These are phyloP conservation scores for Arion vulgaris DNA, from an alignment of 1,140 invertebrate species.

Conservation along the genomic window DNA sequence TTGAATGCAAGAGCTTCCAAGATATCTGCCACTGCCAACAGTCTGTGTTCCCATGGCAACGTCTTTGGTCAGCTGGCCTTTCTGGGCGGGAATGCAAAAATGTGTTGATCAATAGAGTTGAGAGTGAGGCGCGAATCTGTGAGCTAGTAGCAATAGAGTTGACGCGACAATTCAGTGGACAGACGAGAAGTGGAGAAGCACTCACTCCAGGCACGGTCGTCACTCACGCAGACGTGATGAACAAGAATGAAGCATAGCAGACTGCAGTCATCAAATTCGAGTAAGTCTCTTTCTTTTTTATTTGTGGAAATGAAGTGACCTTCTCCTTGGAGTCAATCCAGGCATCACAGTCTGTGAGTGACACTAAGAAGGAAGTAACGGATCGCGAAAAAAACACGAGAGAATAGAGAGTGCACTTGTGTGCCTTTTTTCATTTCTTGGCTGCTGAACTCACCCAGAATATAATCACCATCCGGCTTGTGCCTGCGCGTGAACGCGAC, in stretches of 20 bases:
- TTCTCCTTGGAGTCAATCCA: background rate
- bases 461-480: background rate
- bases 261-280: background rate
- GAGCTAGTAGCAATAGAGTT: background rate
- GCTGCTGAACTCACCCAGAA: background rate
- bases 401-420: no score
- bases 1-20: constrained; percentile 15
- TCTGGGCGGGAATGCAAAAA: constrained; percentile 39
- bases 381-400: no score
- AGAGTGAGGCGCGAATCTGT: constrained; percentile 7
- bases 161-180: background rate
- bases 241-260: background rate
- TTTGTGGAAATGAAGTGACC: background rate
- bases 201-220: background rate
- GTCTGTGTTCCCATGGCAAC: constrained; percentile 34
- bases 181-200: background rate
- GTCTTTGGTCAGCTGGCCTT: constrained; percentile 38
- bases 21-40: constrained; percentile 26
- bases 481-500: no score
- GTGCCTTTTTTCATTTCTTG: background rate
- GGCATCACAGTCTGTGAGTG: no score
- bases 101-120: constrained; percentile 31
- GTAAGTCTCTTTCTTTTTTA: background rate
- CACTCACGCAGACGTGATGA: background rate
- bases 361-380: no score